These are phyloP conservation scores for Bambusicola thoracicus DNA, from an alignment of 2,113 vertebrate species.

Conservation along the genomic window DNA sequence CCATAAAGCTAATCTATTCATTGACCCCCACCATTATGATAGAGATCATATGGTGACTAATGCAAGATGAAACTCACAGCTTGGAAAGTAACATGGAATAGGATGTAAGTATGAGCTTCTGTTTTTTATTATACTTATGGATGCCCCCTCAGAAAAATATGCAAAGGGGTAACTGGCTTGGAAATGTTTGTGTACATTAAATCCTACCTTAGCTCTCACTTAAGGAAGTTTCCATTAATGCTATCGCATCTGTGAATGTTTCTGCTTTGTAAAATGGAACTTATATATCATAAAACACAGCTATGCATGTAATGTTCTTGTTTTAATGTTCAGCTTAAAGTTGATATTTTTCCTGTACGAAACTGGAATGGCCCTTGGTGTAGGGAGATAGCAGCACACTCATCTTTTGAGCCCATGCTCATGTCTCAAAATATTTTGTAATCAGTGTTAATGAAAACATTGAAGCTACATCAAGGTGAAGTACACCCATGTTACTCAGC, in stretches of 20 bases:
- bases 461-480: constrained; percentile 40
- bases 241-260: constrained; percentile 76
- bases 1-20: constrained; percentile 99
- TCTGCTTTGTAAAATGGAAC: constrained; percentile 65
- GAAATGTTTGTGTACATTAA: constrained; percentile 74
- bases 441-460: constrained; percentile 20
- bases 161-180: constrained; percentile 98
- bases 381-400: constrained; percentile 50
- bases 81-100: constrained; percentile 99
- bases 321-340: constrained; percentile 70
- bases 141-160: constrained; percentile 98
- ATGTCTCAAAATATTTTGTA: constrained; percentile 40
- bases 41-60: constrained; percentile 99
- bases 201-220: constrained; percentile 76
- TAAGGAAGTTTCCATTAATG: constrained; percentile 76
- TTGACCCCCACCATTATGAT: constrained; percentile 99
- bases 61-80: constrained; percentile 99
- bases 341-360: constrained; percentile 40
- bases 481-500: not conserved
- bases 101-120: constrained; percentile 99
- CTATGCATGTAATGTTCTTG: constrained; percentile 75
- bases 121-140: constrained; percentile 98
- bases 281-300: constrained; percentile 58
- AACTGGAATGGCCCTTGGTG: constrained; percentile 46
- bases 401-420: not conserved